Evolutionary conservation across 2,888 invertebrate species (phyloP).

Genomic region (Eubasilissa splendida): DNA sequence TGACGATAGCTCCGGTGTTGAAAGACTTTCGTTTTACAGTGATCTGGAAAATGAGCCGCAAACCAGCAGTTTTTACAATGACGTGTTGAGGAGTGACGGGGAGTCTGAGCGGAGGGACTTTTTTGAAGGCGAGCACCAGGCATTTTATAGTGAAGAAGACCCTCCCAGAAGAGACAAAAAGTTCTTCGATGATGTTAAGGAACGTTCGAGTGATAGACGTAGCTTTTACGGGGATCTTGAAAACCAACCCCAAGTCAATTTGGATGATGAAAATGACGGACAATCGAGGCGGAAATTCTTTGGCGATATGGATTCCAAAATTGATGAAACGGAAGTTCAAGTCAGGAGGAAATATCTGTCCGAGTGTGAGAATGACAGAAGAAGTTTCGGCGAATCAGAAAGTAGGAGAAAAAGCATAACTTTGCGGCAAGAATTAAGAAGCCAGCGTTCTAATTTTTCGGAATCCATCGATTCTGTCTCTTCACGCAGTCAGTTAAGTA

Average conservation of each 20-base stretch:
- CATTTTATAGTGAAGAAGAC: slow-evolving; percentile 48
- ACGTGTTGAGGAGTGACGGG: slow-evolving; percentile 40
- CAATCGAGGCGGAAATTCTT: slow-evolving; percentile 45
- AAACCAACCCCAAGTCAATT: slow-evolving; percentile 34
- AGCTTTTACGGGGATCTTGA: slow-evolving; percentile 49
- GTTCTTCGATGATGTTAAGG: slow-evolving; percentile 50
- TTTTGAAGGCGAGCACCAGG: slow-evolving; percentile 39
- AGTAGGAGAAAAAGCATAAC: slow-evolving; percentile 49
- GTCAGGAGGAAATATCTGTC: slow-evolving; percentile 50
- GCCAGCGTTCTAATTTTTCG: slow-evolving; percentile 54
- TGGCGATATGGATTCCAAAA: slow-evolving; percentile 45
- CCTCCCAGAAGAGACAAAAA: slow-evolving; percentile 45
- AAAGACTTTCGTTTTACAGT: slow-evolving; percentile 52
- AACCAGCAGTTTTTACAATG: slow-evolving; percentile 41
- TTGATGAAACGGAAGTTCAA: slow-evolving; percentile 48
- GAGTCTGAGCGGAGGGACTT: slow-evolving; percentile 40
- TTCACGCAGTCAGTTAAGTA: slow-evolving; percentile 53
- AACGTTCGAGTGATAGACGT: slow-evolving; percentile 39
- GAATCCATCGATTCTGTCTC: slow-evolving; percentile 57
- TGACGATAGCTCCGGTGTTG: slow-evolving; percentile 51
- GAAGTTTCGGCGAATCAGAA: slow-evolving; percentile 53
- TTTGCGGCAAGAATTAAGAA: slow-evolving; percentile 53
- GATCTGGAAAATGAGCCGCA: slow-evolving; percentile 50
- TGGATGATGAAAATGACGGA: slow-evolving; percentile 35
- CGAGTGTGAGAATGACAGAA: slow-evolving; percentile 51